Evolutionary conservation across 2,888 invertebrate genomes (phyloP).

Genomic region (Gymnoscelis rufifasciata): DNA sequence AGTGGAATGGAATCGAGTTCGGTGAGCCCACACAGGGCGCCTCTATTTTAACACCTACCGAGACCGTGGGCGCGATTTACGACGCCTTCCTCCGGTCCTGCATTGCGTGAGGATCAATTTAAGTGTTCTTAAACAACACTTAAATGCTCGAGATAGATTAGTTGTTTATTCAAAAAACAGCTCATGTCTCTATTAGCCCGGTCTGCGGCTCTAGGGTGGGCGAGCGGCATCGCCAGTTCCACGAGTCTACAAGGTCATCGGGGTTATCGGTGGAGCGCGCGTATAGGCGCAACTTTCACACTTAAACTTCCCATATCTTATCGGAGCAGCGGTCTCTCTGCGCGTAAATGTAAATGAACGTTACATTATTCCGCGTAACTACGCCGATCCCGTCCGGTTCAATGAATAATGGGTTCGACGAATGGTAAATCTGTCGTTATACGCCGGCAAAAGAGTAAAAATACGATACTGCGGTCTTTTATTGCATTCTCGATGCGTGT

Average conservation of each 20-base stretch:
- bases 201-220: conserved; percentile 23
- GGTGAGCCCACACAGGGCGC: conserved; percentile 69
- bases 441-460: conserved; percentile 43
- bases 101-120: conserved; percentile 45
- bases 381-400: conserved; percentile 25
- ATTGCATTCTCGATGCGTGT: conserved; percentile 66
- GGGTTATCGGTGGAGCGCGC: conserved; percentile 50
- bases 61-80: conserved; percentile 72
- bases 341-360: conserved; percentile 28
- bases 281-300: conserved; percentile 53
- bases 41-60: conserved; percentile 76
- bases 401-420: conserved; percentile 30
- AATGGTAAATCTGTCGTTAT: conserved; percentile 53
- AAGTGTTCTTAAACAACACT: conserved; percentile 35
- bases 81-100: conserved; percentile 45
- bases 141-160: conserved; percentile 30
- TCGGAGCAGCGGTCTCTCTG: conserved; percentile 43
- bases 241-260: conserved; percentile 47
- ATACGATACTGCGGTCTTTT: conserved; percentile 51
- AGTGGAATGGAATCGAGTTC: conserved; percentile 64
- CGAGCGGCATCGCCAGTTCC: conserved; percentile 42
- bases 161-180: conserved; percentile 31
- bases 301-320: conserved; percentile 39
- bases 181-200: conserved; percentile 7
- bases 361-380: conserved; percentile 43